A percentile compares a stretch with the other conserved stretches of the same genome.
These are phyloP conservation scores for Agapornis canus DNA, from an alignment of 2,797 vertebrate genomes.

Conservation along the genomic window DNA sequence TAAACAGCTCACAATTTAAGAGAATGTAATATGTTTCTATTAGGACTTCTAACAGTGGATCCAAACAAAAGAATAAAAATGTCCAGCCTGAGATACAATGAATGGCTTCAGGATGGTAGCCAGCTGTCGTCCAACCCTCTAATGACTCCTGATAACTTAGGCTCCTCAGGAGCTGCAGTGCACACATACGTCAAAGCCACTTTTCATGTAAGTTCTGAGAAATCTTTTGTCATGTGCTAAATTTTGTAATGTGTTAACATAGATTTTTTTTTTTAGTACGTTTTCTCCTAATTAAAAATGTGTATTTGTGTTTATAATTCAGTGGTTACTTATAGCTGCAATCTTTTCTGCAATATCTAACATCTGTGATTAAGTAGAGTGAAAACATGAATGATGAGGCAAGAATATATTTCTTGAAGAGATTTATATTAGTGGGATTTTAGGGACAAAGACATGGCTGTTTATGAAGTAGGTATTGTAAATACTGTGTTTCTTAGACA, in stretches of 20 bases:
- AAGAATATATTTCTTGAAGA: not conserved
- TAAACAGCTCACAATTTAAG: not conserved
- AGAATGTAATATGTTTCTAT: conserved; percentile 4
- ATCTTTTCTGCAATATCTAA: not conserved
- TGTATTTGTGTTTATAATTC: not conserved
- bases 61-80: conserved; percentile 99
- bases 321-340: not conserved
- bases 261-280: not conserved
- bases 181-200: conserved; percentile 97
- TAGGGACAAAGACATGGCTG: not conserved
- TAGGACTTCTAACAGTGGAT: conserved; percentile 97
- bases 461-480: not conserved
- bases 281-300: not conserved
- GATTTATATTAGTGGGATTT: not conserved
- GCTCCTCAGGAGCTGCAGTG: conserved; percentile 90
- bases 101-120: conserved; percentile 98
- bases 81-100: conserved; percentile 92
- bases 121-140: conserved; percentile 97
- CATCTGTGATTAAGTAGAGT: not conserved
- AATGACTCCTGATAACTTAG: conserved; percentile 97
- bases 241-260: not conserved
- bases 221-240: not conserved
- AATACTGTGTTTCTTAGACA: not conserved
- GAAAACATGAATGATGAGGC: not conserved
- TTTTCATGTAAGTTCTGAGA: conserved; percentile 88